A percentile compares a stretch with the other conserved stretches of the same genome.
phyloP scores from a whole-genome alignment of 1,140 invertebrate genomes.

The Cydia amplana region DNA sequence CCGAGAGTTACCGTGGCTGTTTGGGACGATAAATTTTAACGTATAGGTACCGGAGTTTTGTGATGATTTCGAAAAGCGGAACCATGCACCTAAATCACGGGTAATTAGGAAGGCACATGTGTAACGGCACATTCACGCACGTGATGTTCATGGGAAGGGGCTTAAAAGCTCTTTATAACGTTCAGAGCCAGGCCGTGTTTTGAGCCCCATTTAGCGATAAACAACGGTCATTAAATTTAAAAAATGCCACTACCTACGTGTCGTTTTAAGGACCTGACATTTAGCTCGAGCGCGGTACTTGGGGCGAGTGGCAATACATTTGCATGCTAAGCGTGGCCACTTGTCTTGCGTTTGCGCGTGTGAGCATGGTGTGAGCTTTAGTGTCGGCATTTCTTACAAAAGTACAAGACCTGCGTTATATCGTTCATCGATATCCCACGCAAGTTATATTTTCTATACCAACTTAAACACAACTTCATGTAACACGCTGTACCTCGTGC shows the following conservation, averaged over 20 bases:
- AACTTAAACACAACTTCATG: background rate
- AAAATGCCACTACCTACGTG: constrained; percentile 17
- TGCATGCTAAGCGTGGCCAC: constrained; percentile 13
- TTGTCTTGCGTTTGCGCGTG: background rate
- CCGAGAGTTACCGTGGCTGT: too few species aligned
- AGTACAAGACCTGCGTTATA: background rate
- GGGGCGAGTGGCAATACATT: constrained; percentile 4
- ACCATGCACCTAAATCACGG: constrained; percentile 59
- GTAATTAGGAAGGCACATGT: constrained; percentile 57
- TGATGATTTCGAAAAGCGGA: constrained; percentile 56
- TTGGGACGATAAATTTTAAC: background rate
- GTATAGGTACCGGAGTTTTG: constrained; percentile 44
- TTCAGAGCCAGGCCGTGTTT: constrained; percentile 39
- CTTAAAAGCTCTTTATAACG: constrained; percentile 60
- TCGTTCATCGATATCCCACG: background rate
- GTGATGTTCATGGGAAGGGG: constrained; percentile 56
- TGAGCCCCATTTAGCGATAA: constrained; percentile 39
- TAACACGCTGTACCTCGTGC: too few species aligned
- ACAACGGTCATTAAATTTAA: constrained; percentile 31
- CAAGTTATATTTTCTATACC: background rate
- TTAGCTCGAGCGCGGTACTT: constrained; percentile 11
- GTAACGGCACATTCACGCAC: constrained; percentile 43
- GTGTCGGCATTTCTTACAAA: background rate
- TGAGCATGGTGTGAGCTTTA: constrained; percentile 2
- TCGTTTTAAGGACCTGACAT: constrained; percentile 22